Base-by-base conservation (phyloP, 2,113 vertebrate genomes). In the Psittacula cyanocephala region DNA sequence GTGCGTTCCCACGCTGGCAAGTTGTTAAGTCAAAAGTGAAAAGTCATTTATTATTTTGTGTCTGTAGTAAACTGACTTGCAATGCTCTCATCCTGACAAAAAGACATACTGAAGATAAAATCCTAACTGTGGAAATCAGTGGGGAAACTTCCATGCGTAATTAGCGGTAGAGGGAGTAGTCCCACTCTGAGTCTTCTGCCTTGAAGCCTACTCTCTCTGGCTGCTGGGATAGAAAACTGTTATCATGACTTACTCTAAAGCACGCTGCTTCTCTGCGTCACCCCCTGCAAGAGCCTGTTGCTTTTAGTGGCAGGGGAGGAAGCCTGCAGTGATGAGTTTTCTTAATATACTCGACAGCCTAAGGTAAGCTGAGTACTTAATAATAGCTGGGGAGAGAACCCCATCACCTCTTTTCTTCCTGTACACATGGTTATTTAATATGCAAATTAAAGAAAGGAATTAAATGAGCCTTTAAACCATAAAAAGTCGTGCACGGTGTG, bases 381-480 rank as follows among this genome's bases (percentile, higher is more conserved):
- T 7, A 17, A 24, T 63, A 59, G 63, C 81, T 65, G 57, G 24
- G 49, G n/a, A n/a, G 82, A 62, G 60, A 23, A 62, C 24, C 33
- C 70, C 27, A 10, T 43, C 0, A 0, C 41, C 24, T 67, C 31
- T 62, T 86, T 82, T 71, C 64, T 59, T 75, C 43, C 64, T 67
- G 37, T 80, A 29, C 27, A 28, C 2, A 7, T 76, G 44, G 20
- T 77, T 88, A 81, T 94, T 96, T 75, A 88, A 84, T 55, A 83
- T 83, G 83, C 41, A 81, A 62, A 88, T 77, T 83, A 83, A 60
- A 63, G 29, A 75, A n/a, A 84, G 33, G 60, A 67, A 85, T 86
- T 57, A 72, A 94, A 84, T 70, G 74, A 93, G 71, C 46, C 88
- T 91, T 95, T 88, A 91, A 89, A 37, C 91, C 69, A 60, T 70